These are phyloP conservation scores for Psittacara wagleri DNA, from an alignment of 2,113 vertebrate genomes.

Conservation along the genomic window DNA sequence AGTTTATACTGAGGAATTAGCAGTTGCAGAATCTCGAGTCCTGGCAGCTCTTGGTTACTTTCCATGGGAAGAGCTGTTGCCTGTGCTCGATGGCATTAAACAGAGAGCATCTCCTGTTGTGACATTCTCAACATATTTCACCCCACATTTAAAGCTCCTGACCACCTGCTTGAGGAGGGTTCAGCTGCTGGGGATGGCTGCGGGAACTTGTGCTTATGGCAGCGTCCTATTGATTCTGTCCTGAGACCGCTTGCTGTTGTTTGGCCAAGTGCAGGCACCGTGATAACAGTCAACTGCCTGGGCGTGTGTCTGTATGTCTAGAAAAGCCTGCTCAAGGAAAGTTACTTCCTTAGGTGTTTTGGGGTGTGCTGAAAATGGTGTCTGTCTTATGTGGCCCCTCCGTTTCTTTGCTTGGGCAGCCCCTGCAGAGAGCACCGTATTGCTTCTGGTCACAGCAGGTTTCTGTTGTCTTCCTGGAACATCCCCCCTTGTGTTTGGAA, in stretches of 20 bases:
- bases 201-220: not conserved
- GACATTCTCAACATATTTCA: not conserved
- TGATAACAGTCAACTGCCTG: not conserved
- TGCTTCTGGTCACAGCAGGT: not conserved
- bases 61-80: not conserved
- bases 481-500: not conserved
- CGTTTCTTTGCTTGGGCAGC: not conserved
- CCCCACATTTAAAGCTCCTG: not conserved
- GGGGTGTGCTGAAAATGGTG: not conserved
- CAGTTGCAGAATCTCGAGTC: not conserved
- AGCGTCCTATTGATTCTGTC: not conserved
- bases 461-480: not conserved
- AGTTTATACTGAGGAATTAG: not conserved
- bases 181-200: conserved; percentile 5
- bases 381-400: not conserved
- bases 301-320: not conserved
- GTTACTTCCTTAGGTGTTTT: not conserved
- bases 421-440: not conserved
- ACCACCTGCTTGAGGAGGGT: conserved; percentile 12
- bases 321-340: not conserved
- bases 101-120: not conserved
- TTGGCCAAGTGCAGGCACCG: not conserved
- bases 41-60: not conserved
- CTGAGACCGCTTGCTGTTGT: fast-evolving
- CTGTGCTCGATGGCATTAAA: not conserved